Evolutionary conservation across 2,113 vertebrate species (phyloP), one percentile per base, ranked within the genome.

Genomic region (Scomber scombrus): DNA sequence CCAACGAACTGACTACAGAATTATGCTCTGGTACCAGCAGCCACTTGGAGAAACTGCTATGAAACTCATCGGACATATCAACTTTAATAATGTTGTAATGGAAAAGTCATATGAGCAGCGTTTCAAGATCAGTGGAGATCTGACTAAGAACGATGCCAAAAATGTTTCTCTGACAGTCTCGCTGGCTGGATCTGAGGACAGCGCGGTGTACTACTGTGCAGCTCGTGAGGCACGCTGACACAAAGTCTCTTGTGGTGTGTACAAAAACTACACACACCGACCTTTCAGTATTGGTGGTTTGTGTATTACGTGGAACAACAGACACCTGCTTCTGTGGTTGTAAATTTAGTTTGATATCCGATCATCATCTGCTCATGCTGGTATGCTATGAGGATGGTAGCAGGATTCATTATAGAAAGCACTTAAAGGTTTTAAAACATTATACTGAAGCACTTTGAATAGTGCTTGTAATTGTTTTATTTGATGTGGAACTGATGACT

Each of bases 11-110:
- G 60, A 70, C 46, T 85, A 75, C 65, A 71, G 72, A 4, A 1
- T 49, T 64, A 88, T 89, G 66, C 73, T 86, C n/a, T 89, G 90
- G 88, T 89, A 86, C 75, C 84, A 76, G 50, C 84, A 77, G 31
- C 31, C 56, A 43, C 46, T 56, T 26, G 72, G 69, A 34, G 19
- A 63, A 18, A 71, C 71, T 50, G 61, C 74, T 5, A 14, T 91
- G 13, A 82, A 65, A 55, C 84, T 86, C 34, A 86, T 86, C 18
- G 87, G 83, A 70, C 23, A 72, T 82, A 0, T 91, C 2, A 2
- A 31, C 52, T 56, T 40, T 9, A 34, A 16, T 0, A 3, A 0
- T 5, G 5, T 29, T 5, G 47, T 1, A 10, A 55, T 75, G 43
- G 84, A 86, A 49, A 21, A 49, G 12, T 14, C 19, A 4, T 88